These are phyloP conservation scores for Lithodes maja DNA, from an alignment of 2,888 invertebrate genomes.

Conservation along the genomic window DNA sequence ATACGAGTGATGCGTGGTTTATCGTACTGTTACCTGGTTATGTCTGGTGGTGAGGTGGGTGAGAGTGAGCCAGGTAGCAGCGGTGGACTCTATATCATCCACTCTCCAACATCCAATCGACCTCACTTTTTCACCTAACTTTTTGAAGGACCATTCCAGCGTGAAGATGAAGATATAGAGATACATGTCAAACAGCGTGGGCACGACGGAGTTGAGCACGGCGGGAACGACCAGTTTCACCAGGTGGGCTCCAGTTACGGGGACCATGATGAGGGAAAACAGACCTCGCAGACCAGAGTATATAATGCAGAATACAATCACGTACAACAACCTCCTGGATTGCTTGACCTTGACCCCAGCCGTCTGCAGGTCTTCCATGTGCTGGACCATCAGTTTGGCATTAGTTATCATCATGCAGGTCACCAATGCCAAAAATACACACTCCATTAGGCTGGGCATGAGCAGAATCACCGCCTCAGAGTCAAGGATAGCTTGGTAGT, in stretches of 20 bases:
- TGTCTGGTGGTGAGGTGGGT: conserved; percentile 14
- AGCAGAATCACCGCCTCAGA: neutral
- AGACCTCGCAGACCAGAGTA: neutral
- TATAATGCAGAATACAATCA: neutral
- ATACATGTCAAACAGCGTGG: conserved; percentile 17
- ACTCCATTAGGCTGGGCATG: conserved; percentile 8
- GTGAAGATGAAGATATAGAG: conserved; percentile 12
- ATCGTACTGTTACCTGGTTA: conserved; percentile 15
- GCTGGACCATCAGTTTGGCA: neutral
- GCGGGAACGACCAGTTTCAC: conserved; percentile 2
- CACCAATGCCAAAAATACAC: neutral
- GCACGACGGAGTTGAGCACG: conserved; percentile 16
- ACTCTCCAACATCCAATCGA: neutral
- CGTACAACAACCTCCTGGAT: neutral
- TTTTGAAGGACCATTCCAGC: conserved; percentile 3
- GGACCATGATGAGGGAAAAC: neutral
- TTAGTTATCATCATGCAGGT: conserved; percentile 4
- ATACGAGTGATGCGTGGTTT: no score
- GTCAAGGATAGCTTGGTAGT: neutral
- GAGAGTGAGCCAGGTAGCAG: conserved; percentile 35
- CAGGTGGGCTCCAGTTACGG: neutral
- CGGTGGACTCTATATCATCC: conserved; percentile 10
- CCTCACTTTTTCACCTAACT: neutral
- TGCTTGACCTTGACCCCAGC: conserved; percentile 8
- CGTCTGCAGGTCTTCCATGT: conserved; percentile 17